Evolutionary conservation across 1,140 invertebrate species (phyloP).

Genomic region (Zeugodacus cucurbitae): DNA sequence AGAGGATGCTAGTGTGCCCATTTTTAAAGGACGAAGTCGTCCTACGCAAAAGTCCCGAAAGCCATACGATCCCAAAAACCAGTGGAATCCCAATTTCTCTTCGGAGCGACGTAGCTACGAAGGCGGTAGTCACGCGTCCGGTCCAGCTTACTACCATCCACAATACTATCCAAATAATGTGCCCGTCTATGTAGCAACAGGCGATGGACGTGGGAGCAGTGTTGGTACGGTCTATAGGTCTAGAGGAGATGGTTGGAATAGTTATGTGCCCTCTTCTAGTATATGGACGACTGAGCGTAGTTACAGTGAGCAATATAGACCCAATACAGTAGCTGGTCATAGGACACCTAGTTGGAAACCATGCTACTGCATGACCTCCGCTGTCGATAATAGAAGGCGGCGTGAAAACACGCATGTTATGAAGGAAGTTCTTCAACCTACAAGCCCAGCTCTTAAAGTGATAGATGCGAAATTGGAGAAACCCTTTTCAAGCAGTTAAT

Average conservation of each 20-base stretch:
- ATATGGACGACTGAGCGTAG: conserved; percentile 62
- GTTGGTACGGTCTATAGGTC: conserved; percentile 49
- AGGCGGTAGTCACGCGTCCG: not conserved
- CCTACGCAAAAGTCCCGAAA: conserved; percentile 53
- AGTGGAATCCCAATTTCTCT: conserved; percentile 61
- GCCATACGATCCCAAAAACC: conserved; percentile 56
- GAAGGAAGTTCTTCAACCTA: not conserved
- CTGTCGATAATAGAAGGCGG: conserved; percentile 51
- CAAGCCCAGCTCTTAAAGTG: conserved; percentile 49
- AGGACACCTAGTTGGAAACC: conserved; percentile 58
- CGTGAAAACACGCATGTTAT: conserved; percentile 45
- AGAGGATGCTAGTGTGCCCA: conserved; percentile 64
- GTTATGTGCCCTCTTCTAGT: conserved; percentile 52
- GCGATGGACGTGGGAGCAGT: not conserved
- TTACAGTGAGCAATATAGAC: conserved; percentile 48
- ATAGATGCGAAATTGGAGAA: conserved; percentile 57
- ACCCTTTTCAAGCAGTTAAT: conserved; percentile 56
- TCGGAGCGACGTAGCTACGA: conserved; percentile 51
- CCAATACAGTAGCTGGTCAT: conserved; percentile 40
- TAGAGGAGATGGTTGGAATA: conserved; percentile 57
- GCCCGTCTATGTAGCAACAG: conserved; percentile 41
- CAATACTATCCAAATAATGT: conserved; percentile 42
- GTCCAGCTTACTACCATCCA: conserved; percentile 40
- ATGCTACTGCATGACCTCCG: conserved; percentile 59
- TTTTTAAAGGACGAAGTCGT: conserved; percentile 59